Evolutionary conservation across 2,113 vertebrate species (phyloP), one percentile per base, ranked within the genome.

Genomic region (Tragelaphus strepsiceros): DNA sequence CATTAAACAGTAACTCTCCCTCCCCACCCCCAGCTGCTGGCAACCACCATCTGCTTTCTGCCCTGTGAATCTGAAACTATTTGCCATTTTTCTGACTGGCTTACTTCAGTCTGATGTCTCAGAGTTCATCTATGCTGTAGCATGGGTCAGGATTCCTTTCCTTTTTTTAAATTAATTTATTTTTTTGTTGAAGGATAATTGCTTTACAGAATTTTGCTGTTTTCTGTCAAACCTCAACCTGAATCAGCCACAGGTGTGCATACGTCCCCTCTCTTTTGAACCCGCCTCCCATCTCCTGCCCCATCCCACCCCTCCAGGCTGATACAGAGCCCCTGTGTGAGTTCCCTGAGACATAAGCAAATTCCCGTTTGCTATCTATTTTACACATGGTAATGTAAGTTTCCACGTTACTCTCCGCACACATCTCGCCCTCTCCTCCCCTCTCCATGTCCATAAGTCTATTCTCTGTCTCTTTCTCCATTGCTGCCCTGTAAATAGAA

Each of bases 311-410:
- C 64, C 67, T 39, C 35, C 21, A 39, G 35, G 19, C 6, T 39
- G 67, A 39, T 24, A 6, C n/a, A 39, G n/a, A 39, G 64, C 35
- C 21, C 67, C n/a, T 22, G 9, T 22, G 6, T 71, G 10, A 22
- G 67, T 39, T 39, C 10, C 67, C 67, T 39, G n/a, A 74, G 67
- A 3, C 19, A 39, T 11, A 24, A 13, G 35, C 67, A 6, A 3
- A 24, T 22, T 39, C 67, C 35, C 5, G 0, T 3, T 39, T 35
- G 35, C 67, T 39, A 0, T 24, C 67, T 71, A 3, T 6, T 71
- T 74, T 2, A 74, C 67, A 39, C 19, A 6, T 3, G 67, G n/a
- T 74, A 2, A 13, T 12, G 19, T 39, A 3, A 39, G 67, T 39
- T 13, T 13, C 35, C 67, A 39, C 0, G 21, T 3, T 6, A 22